A percentile compares a stretch with the other conserved stretches of the same genome.
These are phyloP conservation scores for Florisuga fusca DNA, from an alignment of 2,797 vertebrate genomes.

Conservation along the genomic window DNA sequence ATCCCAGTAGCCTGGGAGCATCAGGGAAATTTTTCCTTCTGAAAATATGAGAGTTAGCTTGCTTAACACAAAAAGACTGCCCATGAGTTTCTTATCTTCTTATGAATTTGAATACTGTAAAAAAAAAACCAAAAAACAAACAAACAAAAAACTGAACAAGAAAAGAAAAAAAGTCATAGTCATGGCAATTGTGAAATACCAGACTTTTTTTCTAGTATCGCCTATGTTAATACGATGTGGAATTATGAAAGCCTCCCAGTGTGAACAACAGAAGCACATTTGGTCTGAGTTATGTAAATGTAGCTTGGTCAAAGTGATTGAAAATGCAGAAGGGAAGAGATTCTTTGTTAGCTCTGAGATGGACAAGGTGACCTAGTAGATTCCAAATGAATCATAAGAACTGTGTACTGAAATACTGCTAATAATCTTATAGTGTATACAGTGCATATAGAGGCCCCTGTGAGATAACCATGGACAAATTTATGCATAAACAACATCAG, in stretches of 20 bases:
- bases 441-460: background rate
- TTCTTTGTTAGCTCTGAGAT: background rate
- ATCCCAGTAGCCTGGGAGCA: background rate
- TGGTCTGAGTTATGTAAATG: background rate
- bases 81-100: background rate
- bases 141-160: background rate
- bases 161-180: background rate
- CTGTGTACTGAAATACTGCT: background rate
- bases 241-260: background rate
- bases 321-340: background rate
- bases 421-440: background rate
- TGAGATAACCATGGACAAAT: background rate
- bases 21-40: background rate
- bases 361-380: background rate
- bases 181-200: background rate
- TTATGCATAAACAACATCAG: background rate
- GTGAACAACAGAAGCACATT: background rate
- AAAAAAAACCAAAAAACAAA: too few relatives aligned
- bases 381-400: background rate
- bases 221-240: background rate
- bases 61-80: background rate
- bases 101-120: background rate
- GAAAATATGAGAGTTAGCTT: background rate
- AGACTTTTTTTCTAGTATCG: background rate
- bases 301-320: background rate